These are phyloP conservation scores for Hypotaenidia philippensis DNA, from an alignment of 2,797 vertebrate species.

Conservation along the genomic window DNA sequence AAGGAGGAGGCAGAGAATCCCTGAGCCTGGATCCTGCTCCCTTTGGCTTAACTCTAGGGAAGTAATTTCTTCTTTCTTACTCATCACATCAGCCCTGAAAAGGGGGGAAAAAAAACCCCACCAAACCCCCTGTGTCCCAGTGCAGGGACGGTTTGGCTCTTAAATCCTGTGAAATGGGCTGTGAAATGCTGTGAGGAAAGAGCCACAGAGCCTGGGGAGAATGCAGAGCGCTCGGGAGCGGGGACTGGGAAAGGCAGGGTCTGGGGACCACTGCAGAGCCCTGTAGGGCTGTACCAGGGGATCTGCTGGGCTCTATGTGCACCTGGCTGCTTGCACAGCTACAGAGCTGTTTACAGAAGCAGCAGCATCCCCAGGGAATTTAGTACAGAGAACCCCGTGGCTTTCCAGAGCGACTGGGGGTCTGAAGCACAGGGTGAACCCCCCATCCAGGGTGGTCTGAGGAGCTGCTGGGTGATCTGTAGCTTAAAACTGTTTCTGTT, in stretches of 20 bases:
- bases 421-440: not conserved
- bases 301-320: not conserved
- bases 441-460: not conserved
- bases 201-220: not conserved
- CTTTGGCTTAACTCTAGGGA: not conserved
- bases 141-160: not conserved
- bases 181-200: not conserved
- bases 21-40: fast-evolving
- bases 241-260: not conserved
- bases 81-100: not conserved
- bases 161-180: not conserved
- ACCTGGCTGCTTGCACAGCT: not conserved
- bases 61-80: not conserved
- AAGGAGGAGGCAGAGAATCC: not conserved
- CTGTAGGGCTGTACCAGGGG: fast-evolving
- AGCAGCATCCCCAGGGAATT: not conserved
- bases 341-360: not conserved
- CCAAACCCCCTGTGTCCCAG: not conserved
- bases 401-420: too few relatives aligned
- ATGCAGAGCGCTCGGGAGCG: fast-evolving
- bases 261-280: not conserved
- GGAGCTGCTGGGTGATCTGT: not conserved
- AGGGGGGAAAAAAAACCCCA: not conserved
- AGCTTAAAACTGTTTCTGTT: not conserved
- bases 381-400: not conserved